Base-by-base conservation (phyloP, 2,797 vertebrate genomes). In the Macropus fuliginosus region DNA sequence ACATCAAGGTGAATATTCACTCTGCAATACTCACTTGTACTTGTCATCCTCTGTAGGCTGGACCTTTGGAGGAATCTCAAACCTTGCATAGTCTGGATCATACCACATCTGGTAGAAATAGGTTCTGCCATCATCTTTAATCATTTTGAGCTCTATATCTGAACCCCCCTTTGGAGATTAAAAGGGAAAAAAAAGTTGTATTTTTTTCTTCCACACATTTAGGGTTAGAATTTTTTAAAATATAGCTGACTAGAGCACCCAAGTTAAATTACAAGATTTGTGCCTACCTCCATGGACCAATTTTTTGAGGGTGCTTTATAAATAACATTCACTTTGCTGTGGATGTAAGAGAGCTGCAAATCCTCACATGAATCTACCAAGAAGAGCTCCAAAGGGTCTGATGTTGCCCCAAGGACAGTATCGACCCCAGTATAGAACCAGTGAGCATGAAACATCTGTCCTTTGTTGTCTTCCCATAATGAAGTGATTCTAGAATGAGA, bases 91-190 rank as follows among this genome's bases (percentile, higher is more conserved):
- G 0, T 99, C 99, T 12, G 99, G 98, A 87, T 99, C 99, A 1
- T 99, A 99, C 99, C 99, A 99, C 97, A 99, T 98, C 96, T 99
- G 99, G 97, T 99, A 99, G 97, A 99, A 99, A 92, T 99, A 99
- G 90, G 99, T 99, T 81, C 99, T 99, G 1, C 99, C 99, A 0
- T 99, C 99, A 1, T 99, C 99, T 0, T 99, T 99, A 0, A 99
- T 99, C 96, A 99, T 98, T 97, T 99, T 99, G 13, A 99, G 96
- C 74, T 99, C 99, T 0, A 96, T 98, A 56, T 99, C 99, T 98
- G 99, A 93, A 29, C 99, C 99, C 0, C 99, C 99, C 99, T 99
- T 93, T 14, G 56, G 28, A 91, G 90, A 50, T 74, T 46, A 89
- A 54, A 52, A 34, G 28, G 0, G 29, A 34, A 0, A 66, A 57